Conservation (phyloP, 2,113 vertebrate genomes). For the Chaetura pelagica region DNA sequence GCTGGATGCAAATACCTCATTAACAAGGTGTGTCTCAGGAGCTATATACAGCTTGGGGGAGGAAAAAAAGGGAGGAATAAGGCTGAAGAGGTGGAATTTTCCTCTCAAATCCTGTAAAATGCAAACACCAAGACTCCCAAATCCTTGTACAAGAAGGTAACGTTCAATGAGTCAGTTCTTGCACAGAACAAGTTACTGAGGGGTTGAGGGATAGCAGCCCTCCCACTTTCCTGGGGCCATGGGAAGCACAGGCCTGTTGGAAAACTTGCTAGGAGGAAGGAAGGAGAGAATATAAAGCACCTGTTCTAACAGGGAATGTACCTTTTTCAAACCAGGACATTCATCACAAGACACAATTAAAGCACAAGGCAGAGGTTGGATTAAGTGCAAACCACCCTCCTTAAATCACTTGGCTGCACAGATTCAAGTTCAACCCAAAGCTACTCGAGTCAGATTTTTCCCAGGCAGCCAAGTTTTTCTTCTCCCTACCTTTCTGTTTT, state of each 20-base stretch:
- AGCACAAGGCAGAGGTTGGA: not conserved
- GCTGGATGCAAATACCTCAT: not conserved
- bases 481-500: slow-evolving; percentile 25
- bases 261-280: not conserved
- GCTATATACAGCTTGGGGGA: not conserved
- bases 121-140: not conserved
- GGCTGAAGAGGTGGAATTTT: not conserved
- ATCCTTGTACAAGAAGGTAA: not conserved
- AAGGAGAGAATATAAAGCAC: not conserved
- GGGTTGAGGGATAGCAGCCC: not conserved
- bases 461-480: not conserved
- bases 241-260: not conserved
- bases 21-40: not conserved
- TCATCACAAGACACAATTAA: not conserved
- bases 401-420: not conserved
- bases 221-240: not conserved
- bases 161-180: rapidly evolving
- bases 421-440: not conserved
- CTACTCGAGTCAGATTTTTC: not conserved
- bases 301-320: not conserved
- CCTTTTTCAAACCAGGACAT: not conserved
- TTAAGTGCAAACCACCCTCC: not conserved
- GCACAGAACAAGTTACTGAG: not conserved
- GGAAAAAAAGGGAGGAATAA: not conserved
- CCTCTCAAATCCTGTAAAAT: not conserved